Evolutionary conservation across 1,140 invertebrate genomes (phyloP).

Genomic region (Caerostris darwini): DNA sequence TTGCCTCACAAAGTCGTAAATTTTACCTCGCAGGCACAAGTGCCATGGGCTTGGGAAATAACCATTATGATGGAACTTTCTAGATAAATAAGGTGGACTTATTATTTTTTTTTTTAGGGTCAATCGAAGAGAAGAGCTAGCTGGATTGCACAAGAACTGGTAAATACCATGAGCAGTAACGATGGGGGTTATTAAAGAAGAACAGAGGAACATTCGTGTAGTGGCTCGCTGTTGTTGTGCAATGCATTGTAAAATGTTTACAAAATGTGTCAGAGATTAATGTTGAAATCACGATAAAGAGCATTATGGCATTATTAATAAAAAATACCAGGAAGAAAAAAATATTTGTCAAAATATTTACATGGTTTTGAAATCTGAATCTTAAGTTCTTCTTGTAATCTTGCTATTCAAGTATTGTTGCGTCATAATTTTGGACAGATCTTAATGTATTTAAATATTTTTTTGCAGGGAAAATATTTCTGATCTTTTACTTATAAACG

Average conservation of each 20-base stretch:
- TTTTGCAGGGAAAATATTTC: neutral
- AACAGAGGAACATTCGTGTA: neutral
- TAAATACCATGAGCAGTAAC: neutral
- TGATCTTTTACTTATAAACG: neutral
- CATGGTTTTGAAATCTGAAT: neutral
- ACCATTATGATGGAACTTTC: neutral
- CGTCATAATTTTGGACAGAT: too few species aligned
- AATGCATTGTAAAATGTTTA: neutral
- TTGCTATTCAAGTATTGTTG: neutral
- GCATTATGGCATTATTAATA: neutral
- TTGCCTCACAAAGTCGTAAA: neutral
- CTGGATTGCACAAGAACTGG: neutral
- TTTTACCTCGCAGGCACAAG: neutral
- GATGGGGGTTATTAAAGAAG: neutral
- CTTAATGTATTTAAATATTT: too few species aligned
- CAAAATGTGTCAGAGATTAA: constrained; percentile 29
- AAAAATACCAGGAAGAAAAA: neutral
- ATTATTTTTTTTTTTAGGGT: constrained; percentile 3
- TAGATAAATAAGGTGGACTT: neutral
- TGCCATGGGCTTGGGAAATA: neutral
- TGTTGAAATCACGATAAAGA: neutral
- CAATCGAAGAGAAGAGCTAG: neutral
- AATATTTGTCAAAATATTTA: neutral
- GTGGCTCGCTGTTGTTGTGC: too few species aligned
- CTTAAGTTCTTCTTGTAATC: neutral